Evolutionary conservation across 2,113 vertebrate species (phyloP).

Genomic region (Malurus cyaneus): DNA sequence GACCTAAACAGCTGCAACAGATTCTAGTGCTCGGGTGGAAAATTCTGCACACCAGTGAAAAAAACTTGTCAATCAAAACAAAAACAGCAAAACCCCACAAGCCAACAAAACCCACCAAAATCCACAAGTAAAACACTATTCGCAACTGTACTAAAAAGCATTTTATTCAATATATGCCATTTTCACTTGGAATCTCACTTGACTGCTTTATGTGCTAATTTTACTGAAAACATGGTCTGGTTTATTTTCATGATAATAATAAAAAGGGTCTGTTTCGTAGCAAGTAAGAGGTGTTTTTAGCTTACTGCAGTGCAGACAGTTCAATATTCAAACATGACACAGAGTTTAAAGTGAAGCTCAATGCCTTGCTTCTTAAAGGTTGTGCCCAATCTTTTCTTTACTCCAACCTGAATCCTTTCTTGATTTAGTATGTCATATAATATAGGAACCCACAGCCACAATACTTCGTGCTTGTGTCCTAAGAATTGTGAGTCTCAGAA

Average conservation of each 20-base stretch:
- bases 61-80: background rate
- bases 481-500: background rate
- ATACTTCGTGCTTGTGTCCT: background rate
- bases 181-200: background rate
- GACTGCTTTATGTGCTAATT: background rate
- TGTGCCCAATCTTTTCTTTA: background rate
- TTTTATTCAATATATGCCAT: background rate
- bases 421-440: background rate
- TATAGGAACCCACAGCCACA: background rate
- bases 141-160: background rate
- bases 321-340: background rate
- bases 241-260: background rate
- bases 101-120: background rate
- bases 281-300: background rate
- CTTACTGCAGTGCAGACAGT: background rate
- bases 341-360: background rate
- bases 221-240: background rate
- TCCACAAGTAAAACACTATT: rapidly evolving
- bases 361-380: background rate
- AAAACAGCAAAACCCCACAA: background rate
- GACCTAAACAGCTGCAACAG: background rate
- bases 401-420: background rate
- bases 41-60: background rate
- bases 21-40: background rate
- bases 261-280: background rate